Evolutionary conservation across 2,113 vertebrate species (phyloP), one percentile per base, ranked within the genome.

Genomic region (Cottus gobio): DNA sequence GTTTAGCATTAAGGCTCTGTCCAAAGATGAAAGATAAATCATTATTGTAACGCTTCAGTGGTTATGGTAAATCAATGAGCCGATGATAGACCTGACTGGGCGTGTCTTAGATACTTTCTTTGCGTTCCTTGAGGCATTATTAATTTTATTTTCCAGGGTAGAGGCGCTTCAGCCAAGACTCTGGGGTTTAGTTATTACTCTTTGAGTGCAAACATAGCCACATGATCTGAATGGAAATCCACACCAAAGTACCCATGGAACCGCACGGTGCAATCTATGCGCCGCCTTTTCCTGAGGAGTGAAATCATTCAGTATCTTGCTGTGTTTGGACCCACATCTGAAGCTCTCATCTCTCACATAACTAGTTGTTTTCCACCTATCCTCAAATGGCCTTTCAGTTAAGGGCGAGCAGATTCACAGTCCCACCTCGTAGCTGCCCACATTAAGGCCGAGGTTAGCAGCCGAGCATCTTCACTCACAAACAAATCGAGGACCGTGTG

Each of bases 341-440:
- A 63, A 2, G 68, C 58, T 74, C 68, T 57, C 72, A 61, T 13
- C 64, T 48, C 62, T 50, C 46, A 52, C 57, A 39, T 62, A 48
- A 52, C 71, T 12, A 63, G 50, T 16, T 57, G 37, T 79, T 78
- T 56, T 28, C 26, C 24, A 16, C 15, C 80, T 30, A 16, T 75
- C 76, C 61, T 80, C 54, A 65, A 87, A 84, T 20, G 63, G 58
- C 15, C 70, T 80, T 58, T 77, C 56, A 63, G 61, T 44, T 84
- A 24, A 64, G 10, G 22, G 13, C 1, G 3, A 64, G 57, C 12
- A 34, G 72, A 75, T 56, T 75, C 67, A 60, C 28, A 72, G 56
- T 68, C 50, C 30, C 44, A 71, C 62, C 71, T 73, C 67, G 18
- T 31, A 52, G 72, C 3, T 1, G 57, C 54, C 63, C 31, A 61